phyloP scores from a whole-genome alignment of 1,140 invertebrate species.

The Sarcophaga bullata region DNA sequence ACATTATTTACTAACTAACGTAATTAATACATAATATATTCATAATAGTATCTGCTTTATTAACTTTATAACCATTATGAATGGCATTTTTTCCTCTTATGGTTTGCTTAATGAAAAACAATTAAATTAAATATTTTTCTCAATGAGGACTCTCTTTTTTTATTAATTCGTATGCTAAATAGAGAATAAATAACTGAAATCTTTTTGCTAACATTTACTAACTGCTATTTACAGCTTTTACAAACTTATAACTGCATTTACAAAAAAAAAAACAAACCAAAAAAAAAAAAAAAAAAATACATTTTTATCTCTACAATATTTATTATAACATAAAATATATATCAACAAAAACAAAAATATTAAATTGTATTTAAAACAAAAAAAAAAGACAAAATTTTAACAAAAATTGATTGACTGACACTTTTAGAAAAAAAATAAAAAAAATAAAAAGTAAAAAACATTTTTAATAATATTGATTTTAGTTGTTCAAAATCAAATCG shows the following conservation, averaged over 20 bases:
- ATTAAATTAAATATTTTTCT: background rate
- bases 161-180: too few relatives aligned
- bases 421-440: slow-evolving; percentile 43
- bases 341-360: too few relatives aligned
- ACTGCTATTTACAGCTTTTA: background rate
- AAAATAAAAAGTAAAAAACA: background rate
- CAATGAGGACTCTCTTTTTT: background rate
- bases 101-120: slow-evolving; percentile 6
- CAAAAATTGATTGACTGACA: slow-evolving; percentile 63
- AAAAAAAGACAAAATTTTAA: slow-evolving; percentile 40
- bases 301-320: too few relatives aligned
- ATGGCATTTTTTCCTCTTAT: background rate
- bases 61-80: background rate
- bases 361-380: background rate
- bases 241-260: background rate
- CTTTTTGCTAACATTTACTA: background rate
- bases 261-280: background rate
- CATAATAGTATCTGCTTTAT: background rate
- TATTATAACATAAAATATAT: too few relatives aligned
- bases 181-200: too few relatives aligned
- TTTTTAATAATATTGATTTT: background rate
- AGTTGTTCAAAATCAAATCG: too few relatives aligned
- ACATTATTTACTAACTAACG: too few relatives aligned
- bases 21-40: too few relatives aligned
- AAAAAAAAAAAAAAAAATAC: background rate